Percentiles rank a stretch among this genome's conserved stretches.
These are phyloP conservation scores for Temnothorax ravouxi DNA, from an alignment of 2,888 invertebrate species.

Conservation along the genomic window DNA sequence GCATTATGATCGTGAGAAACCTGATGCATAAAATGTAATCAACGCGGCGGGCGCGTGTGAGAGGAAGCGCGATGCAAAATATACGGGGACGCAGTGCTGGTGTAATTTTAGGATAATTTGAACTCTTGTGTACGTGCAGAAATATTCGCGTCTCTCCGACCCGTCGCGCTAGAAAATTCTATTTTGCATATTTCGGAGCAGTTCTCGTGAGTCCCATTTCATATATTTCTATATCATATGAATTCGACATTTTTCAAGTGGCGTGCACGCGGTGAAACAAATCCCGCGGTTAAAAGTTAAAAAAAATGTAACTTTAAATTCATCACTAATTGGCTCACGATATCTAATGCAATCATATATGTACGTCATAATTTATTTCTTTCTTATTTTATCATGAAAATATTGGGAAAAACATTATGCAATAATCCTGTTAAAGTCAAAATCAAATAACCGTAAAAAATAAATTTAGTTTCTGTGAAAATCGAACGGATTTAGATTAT, in stretches of 20 bases:
- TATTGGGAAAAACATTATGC: background rate
- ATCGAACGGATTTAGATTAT: background rate
- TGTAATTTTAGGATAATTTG: conserved; percentile 62
- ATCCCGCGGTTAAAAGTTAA: conserved; percentile 6
- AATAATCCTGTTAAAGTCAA: background rate
- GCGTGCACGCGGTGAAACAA: conserved; percentile 7
- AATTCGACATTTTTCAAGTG: conserved; percentile 50
- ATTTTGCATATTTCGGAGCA: conserved; percentile 52
- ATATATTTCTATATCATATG: conserved; percentile 42
- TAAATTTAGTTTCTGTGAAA: background rate
- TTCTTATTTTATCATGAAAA: background rate
- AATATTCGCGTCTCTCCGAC: conserved; percentile 47
- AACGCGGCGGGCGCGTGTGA: conserved; percentile 46
- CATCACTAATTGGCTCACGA: background rate
- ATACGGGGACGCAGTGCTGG: conserved; percentile 36
- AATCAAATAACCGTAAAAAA: background rate
- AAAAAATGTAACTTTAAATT: conserved; percentile 15
- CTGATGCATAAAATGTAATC: conserved; percentile 59
- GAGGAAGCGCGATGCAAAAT: conserved; percentile 29
- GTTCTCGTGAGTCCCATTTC: conserved; percentile 24
- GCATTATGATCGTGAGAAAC: conserved; percentile 57
- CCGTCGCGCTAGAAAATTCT: conserved; percentile 49
- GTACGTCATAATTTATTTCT: background rate
- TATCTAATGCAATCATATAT: conserved; percentile 2
- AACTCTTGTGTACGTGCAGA: conserved; percentile 55